Percentiles rank a stretch among this genome's conserved stretches.
Conservation (phyloP, 2,797 vertebrate species). For the Thunnus albacares region DNA sequence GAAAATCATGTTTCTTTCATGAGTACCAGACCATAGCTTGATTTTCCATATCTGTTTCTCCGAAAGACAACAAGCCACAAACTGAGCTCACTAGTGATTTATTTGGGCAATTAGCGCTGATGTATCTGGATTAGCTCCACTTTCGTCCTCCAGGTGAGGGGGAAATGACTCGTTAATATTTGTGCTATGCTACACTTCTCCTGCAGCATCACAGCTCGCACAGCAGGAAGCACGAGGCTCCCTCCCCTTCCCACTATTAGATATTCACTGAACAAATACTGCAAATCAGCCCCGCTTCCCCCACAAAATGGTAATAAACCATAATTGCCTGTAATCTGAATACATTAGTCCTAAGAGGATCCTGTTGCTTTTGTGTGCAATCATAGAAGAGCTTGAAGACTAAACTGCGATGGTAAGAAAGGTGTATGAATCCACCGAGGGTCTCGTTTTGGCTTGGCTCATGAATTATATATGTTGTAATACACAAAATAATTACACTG, state of each 20-base stretch:
- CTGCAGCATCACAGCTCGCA: conserved; percentile 63
- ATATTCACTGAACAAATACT: conserved; percentile 71
- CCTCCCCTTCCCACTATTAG: conserved; percentile 66
- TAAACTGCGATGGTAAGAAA: conserved; percentile 45
- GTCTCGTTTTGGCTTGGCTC: conserved; percentile 5
- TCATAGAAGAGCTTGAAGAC: conserved; percentile 51
- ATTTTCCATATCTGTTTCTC: conserved; percentile 66
- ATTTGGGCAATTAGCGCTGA: conserved; percentile 74
- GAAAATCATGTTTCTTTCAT: conserved; percentile 32
- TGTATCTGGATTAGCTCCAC: conserved; percentile 76
- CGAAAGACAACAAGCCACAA: conserved; percentile 62
- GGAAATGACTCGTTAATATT: conserved; percentile 77
- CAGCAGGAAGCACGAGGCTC: conserved; percentile 70
- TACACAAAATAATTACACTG: not conserved
- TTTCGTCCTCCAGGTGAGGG: conserved; percentile 68
- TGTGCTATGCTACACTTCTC: conserved; percentile 70
- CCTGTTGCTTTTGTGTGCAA: conserved; percentile 76
- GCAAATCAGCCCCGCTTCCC: conserved; percentile 71
- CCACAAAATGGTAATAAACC: conserved; percentile 75
- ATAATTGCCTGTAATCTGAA: conserved; percentile 81
- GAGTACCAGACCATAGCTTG: conserved; percentile 34
- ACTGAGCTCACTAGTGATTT: conserved; percentile 67
- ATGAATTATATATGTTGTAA: conserved; percentile 28
- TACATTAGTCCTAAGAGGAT: conserved; percentile 76
- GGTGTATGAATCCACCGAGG: not conserved